A percentile compares a stretch with the other conserved stretches of the same genome.
Conservation (phyloP, 2,113 vertebrate species). For the Plotosus lineatus region DNA sequence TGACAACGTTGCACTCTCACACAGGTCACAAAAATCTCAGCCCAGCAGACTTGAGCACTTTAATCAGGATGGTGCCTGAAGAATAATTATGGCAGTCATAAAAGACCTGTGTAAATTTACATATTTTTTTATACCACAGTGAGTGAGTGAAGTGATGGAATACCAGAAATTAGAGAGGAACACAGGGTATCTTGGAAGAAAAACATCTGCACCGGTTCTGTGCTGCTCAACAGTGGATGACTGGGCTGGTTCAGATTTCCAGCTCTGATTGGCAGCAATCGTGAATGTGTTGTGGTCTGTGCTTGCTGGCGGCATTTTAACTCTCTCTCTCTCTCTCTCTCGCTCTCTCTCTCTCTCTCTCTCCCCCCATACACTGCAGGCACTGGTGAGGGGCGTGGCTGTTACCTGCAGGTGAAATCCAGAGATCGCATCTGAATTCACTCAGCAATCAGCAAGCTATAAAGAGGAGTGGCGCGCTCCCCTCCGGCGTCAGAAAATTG, state of each 20-base stretch:
- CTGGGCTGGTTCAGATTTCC: conserved; percentile 32
- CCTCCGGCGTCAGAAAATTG: too few species aligned
- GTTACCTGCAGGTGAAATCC: too few species aligned
- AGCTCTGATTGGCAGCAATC: conserved; percentile 2
- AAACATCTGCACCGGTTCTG: conserved; percentile 35
- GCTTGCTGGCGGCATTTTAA: too few species aligned
- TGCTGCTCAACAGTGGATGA: background rate
- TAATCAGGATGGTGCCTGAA: conserved; percentile 40
- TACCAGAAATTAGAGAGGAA: conserved; percentile 11
- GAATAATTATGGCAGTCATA: conserved; percentile 45
- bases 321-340: too few species aligned
- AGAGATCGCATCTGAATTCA: too few species aligned
- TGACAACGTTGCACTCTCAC: conserved; percentile 23
- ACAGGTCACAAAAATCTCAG: conserved; percentile 22
- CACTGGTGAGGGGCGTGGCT: too few species aligned
- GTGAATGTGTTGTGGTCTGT: too few species aligned
- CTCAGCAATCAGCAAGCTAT: too few species aligned
- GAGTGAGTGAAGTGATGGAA: conserved; percentile 29
- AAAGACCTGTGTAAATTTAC: conserved; percentile 11
- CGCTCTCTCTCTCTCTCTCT: too few species aligned
- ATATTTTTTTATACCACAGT: conserved; percentile 28
- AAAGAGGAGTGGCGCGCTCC: too few species aligned
- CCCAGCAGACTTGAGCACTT: conserved; percentile 23
- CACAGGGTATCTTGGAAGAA: conserved; percentile 22
- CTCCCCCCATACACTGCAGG: too few species aligned